Evolutionary conservation across 2,888 invertebrate genomes (phyloP).

Genomic region (Mechanitis mazaeus): DNA sequence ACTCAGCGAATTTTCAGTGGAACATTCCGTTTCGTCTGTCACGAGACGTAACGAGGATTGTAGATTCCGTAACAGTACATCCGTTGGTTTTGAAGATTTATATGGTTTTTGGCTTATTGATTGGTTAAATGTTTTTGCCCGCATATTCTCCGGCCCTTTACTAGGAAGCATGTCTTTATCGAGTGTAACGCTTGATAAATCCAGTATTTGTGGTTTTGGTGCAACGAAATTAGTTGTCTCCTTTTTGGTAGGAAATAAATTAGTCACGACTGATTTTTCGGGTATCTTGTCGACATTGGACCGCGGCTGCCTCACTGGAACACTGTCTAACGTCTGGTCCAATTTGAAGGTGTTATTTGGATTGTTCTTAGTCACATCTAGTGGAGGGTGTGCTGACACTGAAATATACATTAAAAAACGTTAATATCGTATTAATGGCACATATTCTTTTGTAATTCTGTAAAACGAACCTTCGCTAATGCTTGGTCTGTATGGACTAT

Average conservation of each 20-base stretch:
- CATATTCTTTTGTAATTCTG: no score
- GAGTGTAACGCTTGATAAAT: constrained; percentile 13
- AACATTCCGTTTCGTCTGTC: constrained; percentile 51
- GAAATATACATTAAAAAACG: constrained; percentile 15
- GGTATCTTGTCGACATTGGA: constrained; percentile 31
- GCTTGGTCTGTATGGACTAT: constrained; percentile 60
- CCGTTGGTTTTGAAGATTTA: constrained; percentile 40
- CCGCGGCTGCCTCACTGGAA: constrained; percentile 60
- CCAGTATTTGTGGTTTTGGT: constrained; percentile 12
- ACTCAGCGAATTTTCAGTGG: constrained; percentile 58
- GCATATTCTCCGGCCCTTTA: constrained; percentile 14
- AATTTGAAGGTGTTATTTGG: constrained; percentile 40
- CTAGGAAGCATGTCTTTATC: constrained; percentile 10
- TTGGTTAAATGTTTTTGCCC: constrained; percentile 17
- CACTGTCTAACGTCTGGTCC: constrained; percentile 54
- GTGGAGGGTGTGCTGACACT: constrained; percentile 39
- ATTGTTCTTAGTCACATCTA: constrained; percentile 33
- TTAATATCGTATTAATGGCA: no score
- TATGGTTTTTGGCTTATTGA: constrained; percentile 31
- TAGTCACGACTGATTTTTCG: constrained; percentile 13
- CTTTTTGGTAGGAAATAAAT: constrained; percentile 15
- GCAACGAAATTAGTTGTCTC: constrained; percentile 8
- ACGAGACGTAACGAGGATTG: constrained; percentile 42
- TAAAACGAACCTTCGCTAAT: constrained; percentile 50
- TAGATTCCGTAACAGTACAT: constrained; percentile 49